phyloP scores from a whole-genome alignment of 2,113 vertebrate genomes.

The Cololabis saira region DNA sequence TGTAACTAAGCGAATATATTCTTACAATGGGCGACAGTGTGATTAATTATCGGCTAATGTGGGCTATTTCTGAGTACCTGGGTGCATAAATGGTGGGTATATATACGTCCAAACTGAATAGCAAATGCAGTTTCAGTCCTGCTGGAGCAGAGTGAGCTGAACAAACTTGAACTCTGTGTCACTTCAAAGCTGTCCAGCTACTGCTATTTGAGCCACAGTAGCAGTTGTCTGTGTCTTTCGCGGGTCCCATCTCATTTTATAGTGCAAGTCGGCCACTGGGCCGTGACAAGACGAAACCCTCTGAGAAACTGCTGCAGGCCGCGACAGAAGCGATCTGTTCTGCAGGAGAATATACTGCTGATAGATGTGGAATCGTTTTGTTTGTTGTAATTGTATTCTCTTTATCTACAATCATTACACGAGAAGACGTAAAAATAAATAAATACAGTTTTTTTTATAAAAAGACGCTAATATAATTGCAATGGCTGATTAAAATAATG shows the following conservation, averaged over 20 bases:
- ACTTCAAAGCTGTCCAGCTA: conserved; percentile 58
- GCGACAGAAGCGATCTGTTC: neutral
- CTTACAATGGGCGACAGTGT: too few relatives aligned
- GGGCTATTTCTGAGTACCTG: too few relatives aligned
- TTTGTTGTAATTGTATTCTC: too few relatives aligned
- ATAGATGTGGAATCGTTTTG: too few relatives aligned
- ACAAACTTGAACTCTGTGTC: conserved; percentile 64
- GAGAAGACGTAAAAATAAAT: neutral
- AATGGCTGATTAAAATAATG: neutral
- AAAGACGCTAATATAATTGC: neutral
- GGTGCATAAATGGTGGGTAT: neutral
- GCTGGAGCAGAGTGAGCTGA: conserved; percentile 19
- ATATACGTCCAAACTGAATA: neutral
- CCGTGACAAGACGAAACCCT: conserved; percentile 51
- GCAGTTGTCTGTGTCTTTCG: conserved; percentile 77
- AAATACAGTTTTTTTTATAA: too few relatives aligned
- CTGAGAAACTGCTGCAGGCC: neutral
- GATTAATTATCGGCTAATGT: too few relatives aligned
- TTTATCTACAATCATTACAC: too few relatives aligned
- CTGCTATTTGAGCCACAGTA: conserved; percentile 75
- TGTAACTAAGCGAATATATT: too few relatives aligned
- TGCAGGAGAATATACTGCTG: too few relatives aligned
- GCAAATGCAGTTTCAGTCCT: neutral
- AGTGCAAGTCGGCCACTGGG: conserved; percentile 39
- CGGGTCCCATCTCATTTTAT: conserved; percentile 60